phyloP scores from a whole-genome alignment of 2,113 vertebrate species.

The Tragelaphus imberbis region DNA sequence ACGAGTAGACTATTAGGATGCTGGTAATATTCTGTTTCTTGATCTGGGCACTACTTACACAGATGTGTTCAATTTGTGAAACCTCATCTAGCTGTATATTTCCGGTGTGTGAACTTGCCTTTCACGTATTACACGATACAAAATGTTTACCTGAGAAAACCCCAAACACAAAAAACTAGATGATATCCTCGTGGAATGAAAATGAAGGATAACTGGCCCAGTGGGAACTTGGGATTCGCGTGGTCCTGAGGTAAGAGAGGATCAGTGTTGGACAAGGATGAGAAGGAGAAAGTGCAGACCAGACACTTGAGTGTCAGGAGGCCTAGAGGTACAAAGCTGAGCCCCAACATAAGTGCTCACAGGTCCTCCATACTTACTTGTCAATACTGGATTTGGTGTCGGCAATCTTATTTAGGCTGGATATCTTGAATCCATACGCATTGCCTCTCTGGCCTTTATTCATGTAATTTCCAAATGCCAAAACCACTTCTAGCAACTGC shows the following conservation, averaged over 20 bases:
- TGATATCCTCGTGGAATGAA: not conserved
- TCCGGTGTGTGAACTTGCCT: not conserved
- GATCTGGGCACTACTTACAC: not conserved
- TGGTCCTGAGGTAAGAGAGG: not conserved
- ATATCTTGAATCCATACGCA: conserved; percentile 96
- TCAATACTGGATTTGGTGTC: conserved; percentile 99
- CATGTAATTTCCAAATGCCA: conserved; percentile 99
- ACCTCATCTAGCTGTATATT: not conserved
- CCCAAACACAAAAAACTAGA: not conserved
- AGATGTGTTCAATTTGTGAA: not conserved
- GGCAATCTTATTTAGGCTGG: conserved; percentile 98
- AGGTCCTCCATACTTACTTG: conserved; percentile 86
- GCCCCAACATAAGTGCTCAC: fast-evolving
- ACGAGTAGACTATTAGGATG: no score
- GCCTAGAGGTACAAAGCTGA: not conserved
- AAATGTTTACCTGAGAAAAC: not conserved
- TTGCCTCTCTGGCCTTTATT: conserved; percentile 99
- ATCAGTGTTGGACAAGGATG: fast-evolving
- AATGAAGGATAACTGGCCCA: not conserved
- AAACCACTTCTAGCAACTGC: conserved; percentile 96
- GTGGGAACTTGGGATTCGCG: not conserved
- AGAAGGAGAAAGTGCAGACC: not conserved
- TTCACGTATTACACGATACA: not conserved
- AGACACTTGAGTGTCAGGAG: not conserved
- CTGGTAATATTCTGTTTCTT: not conserved